Conservation (phyloP, 2,888 invertebrate genomes). For the Rhorus exstirpatorius region DNA sequence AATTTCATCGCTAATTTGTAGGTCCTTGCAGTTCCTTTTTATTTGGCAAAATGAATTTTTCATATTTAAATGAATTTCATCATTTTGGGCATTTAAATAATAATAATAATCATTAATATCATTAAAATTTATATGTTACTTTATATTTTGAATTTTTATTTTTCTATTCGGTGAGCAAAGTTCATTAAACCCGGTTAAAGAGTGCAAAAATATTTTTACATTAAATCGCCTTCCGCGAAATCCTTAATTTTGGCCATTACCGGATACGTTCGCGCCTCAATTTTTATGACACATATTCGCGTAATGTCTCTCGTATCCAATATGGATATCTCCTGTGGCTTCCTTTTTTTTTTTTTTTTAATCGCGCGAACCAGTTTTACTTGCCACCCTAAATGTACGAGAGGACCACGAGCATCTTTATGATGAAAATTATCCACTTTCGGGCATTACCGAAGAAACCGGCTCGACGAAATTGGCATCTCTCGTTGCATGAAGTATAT, state of each 20-base stretch:
- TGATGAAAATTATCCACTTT: background rate
- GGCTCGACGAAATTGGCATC: background rate
- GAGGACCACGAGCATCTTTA: background rate
- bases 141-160: too few species aligned
- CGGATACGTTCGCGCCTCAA: constrained; percentile 5
- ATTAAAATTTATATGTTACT: too few species aligned
- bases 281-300: background rate
- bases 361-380: constrained; percentile 18
- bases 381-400: background rate
- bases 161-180: too few species aligned
- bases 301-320: too few species aligned
- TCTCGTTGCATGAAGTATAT: background rate
- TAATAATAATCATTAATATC: too few species aligned
- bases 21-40: too few species aligned
- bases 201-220: background rate
- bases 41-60: too few species aligned
- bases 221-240: constrained; percentile 14
- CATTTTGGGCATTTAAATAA: too few species aligned
- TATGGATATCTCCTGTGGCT: background rate
- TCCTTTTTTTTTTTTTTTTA: background rate
- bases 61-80: too few species aligned
- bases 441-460: background rate
- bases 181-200: too few species aligned
- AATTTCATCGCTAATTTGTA: too few species aligned
- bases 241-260: constrained; percentile 30